A percentile compares a stretch with the other conserved stretches of the same genome.
Conservation (phyloP, 2,797 vertebrate species). For the Malacoctenus gilli region DNA sequence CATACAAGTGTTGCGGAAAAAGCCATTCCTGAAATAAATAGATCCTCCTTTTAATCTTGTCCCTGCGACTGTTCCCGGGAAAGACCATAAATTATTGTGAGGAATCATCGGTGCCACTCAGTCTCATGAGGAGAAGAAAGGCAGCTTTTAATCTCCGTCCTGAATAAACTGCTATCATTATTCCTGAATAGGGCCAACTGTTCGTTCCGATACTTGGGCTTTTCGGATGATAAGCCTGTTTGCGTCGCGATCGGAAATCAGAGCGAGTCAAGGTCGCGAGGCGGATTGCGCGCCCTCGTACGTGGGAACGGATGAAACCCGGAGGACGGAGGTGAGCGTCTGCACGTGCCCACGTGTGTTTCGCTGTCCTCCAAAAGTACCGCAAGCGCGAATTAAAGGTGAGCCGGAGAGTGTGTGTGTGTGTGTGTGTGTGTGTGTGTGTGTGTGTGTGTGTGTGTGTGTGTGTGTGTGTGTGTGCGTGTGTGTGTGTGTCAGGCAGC, state of each 20-base stretch:
- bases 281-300: conserved; percentile 36
- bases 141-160: conserved; percentile 70
- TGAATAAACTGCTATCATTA: conserved; percentile 62
- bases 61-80: conserved; percentile 46
- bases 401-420: too few relatives aligned
- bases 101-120: conserved; percentile 51
- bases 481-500: conserved; percentile 23
- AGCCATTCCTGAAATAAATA: conserved; percentile 55
- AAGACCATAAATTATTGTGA: conserved; percentile 63
- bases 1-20: conserved; percentile 45
- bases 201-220: conserved; percentile 49
- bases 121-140: conserved; percentile 55
- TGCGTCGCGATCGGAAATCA: conserved; percentile 62
- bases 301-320: too few relatives aligned
- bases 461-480: not conserved
- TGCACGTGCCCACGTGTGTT: too few relatives aligned
- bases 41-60: conserved; percentile 63
- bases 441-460: conserved; percentile 9
- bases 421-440: too few relatives aligned
- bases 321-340: too few relatives aligned
- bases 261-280: conserved; percentile 64
- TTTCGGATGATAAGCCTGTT: conserved; percentile 64
- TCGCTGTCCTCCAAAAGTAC: too few relatives aligned
- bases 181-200: conserved; percentile 57
- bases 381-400: too few relatives aligned